Base-by-base conservation (phyloP, 2,888 invertebrate species). In the Xestobium rufovillosum region DNA sequence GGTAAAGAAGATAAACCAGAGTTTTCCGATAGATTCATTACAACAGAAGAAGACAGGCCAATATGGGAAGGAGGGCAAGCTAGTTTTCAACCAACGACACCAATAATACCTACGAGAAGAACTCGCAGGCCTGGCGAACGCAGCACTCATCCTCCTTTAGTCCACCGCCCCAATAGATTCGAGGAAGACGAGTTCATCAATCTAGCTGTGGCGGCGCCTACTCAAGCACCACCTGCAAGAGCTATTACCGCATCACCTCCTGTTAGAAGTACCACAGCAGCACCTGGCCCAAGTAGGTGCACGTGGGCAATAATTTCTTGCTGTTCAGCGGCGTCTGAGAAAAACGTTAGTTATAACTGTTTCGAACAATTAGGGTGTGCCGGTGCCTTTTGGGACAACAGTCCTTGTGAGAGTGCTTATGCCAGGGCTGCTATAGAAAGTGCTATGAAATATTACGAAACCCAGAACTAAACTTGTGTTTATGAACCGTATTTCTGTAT, bases 281-380 rank as follows among this genome's bases (percentile, higher is more conserved):
- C 32, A 19, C 53, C 60, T 34, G 67, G 67, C 14, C 67, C 79
- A 1, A 69, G 76, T 4, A 70, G 72, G 1, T 87, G 87, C 52
- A 76, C 81, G 0, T 78, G 82, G 75, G 86, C 86, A 0, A 80
- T 86, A 32, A 65, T 83, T 3, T 75, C 78, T 2, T 88, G 87
- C 55, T 87, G 87, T 53, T 67, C 75, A 1, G 61, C 65, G 1
- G 61, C 65, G 0, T 58, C 60, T 14, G 63, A 63, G n/a, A 65
- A 63, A 39, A 60, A 67, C 9, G 63, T 75, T 32, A 62, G 69
- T 2, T 68, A 70, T 45, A 62, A 57, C 9, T 88, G 87, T 57
- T 87, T 87, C 42, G 85, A 85, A 59, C 65, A 72, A 4, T 63
- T 80, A 35, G 75, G 78, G 4, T 88, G 87, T 56, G 73, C 75